These are phyloP conservation scores for Orthonevra nobilis DNA, from an alignment of 2,888 invertebrate species.

Conservation along the genomic window DNA sequence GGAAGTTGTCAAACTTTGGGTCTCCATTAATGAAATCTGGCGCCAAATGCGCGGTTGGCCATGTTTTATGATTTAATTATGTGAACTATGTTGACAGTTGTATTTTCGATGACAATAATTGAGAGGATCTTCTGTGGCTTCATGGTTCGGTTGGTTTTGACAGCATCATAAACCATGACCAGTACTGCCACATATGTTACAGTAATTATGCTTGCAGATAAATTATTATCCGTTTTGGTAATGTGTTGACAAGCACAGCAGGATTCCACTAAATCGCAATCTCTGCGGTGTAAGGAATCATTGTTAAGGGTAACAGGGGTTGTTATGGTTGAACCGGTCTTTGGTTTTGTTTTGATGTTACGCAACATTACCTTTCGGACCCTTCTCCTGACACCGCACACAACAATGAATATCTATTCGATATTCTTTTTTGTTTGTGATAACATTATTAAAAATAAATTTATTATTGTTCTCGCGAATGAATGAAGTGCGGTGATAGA, in stretches of 20 bases:
- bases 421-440: conserved; percentile 36
- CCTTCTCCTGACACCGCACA: conserved; percentile 47
- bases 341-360: conserved; percentile 62
- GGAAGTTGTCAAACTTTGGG: conserved; percentile 19
- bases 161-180: conserved; percentile 60
- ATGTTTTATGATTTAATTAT: conserved; percentile 58
- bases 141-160: conserved; percentile 35
- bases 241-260: conserved; percentile 63
- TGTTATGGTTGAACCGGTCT: conserved; percentile 49
- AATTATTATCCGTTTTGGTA: conserved; percentile 62
- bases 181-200: conserved; percentile 69
- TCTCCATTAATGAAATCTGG: conserved; percentile 45
- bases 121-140: conserved; percentile 48
- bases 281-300: conserved; percentile 18
- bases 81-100: conserved; percentile 53
- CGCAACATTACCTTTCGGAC: conserved; percentile 64
- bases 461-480: conserved; percentile 42
- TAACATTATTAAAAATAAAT: conserved; percentile 67
- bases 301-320: conserved; percentile 63
- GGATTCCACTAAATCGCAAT: conserved; percentile 50
- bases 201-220: conserved; percentile 67
- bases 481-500: conserved; percentile 17
- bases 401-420: too few relatives aligned
- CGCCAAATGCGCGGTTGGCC: conserved; percentile 42
- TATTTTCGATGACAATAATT: neutral